Percentiles rank a stretch among this genome's conserved stretches.
These are phyloP conservation scores for Psittacula echo DNA, from an alignment of 2,797 vertebrate genomes.

Conservation along the genomic window DNA sequence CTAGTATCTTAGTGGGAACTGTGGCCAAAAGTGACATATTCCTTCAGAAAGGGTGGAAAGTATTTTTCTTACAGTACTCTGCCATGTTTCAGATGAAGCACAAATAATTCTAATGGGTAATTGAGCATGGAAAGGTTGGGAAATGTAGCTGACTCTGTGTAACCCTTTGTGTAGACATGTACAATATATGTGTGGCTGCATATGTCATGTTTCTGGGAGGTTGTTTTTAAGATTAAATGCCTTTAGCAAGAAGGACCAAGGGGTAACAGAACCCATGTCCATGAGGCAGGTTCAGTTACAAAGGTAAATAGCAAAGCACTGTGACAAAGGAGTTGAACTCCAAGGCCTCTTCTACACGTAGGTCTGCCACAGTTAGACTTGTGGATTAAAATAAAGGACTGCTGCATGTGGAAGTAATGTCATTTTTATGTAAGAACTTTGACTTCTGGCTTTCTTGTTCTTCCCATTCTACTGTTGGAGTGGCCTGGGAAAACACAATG, in stretches of 20 bases:
- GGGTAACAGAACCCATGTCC: background rate
- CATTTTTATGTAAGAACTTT: constrained; percentile 1
- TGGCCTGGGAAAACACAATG: background rate
- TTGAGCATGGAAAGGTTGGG: background rate
- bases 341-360: background rate
- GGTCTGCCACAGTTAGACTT: background rate
- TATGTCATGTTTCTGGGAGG: background rate
- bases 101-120: background rate
- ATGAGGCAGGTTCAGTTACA: background rate
- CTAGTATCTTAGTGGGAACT: background rate
- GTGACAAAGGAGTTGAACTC: background rate
- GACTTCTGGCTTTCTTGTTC: constrained; percentile 4
- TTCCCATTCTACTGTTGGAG: background rate
- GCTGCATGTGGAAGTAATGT: background rate
- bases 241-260: background rate
- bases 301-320: background rate
- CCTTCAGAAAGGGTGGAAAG: background rate
- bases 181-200: background rate
- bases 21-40: background rate
- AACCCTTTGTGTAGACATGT: background rate
- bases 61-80: background rate
- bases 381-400: background rate
- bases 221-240: background rate
- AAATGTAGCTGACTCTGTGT: background rate
- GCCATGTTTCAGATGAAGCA: background rate